Evolutionary conservation across 2,113 vertebrate genomes (phyloP).

Genomic region (Columbina picui): DNA sequence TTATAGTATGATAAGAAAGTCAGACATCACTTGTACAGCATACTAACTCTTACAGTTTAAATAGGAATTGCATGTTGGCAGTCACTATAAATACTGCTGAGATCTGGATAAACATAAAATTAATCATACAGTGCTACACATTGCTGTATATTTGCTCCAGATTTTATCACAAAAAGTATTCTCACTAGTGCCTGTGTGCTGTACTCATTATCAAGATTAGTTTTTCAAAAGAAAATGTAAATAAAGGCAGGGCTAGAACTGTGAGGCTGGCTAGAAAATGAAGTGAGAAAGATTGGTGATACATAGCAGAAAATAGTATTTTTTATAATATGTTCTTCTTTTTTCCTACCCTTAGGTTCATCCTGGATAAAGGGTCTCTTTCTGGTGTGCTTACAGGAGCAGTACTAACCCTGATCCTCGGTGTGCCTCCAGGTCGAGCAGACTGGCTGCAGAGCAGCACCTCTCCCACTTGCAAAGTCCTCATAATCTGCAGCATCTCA

Average conservation of each 20-base stretch:
- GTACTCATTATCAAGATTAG: background rate
- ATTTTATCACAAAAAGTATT: background rate
- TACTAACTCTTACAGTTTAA: background rate
- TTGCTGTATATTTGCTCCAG: background rate
- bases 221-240: background rate
- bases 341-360: background rate
- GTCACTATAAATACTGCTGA: background rate
- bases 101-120: background rate
- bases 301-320: background rate
- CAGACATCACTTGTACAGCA: background rate
- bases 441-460: background rate
- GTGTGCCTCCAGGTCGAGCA: background rate
- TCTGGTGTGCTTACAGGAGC: background rate
- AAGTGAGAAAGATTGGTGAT: background rate
- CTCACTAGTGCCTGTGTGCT: background rate
- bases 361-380: background rate
- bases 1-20: background rate
- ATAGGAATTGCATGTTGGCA: background rate
- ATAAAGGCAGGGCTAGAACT: background rate
- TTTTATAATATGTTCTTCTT: background rate
- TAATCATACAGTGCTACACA: background rate
- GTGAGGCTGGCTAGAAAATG: background rate
- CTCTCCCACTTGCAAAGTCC: background rate
- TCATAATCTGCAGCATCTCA: background rate
- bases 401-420: background rate